phyloP scores from a whole-genome alignment of 2,113 vertebrate genomes.

The Chiloscyllium plagiosum region DNA sequence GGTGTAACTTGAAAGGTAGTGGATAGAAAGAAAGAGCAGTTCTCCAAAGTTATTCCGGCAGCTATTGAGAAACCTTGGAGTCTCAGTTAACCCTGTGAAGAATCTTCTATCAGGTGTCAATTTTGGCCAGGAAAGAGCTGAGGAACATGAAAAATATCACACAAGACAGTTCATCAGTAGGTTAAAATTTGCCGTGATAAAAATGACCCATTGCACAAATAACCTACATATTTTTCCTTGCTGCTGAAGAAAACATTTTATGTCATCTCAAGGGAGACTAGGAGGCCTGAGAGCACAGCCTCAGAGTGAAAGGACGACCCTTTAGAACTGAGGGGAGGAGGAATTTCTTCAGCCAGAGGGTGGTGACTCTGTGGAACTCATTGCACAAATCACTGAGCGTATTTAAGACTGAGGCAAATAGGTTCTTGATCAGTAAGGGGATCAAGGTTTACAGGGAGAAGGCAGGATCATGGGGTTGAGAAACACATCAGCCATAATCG shows the following conservation, averaged over 20 bases:
- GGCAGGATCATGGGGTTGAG: too few relatives aligned
- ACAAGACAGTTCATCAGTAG: neutral
- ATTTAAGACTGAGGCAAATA: too few relatives aligned
- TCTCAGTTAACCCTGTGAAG: neutral
- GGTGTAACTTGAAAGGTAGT: neutral
- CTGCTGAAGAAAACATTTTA: neutral
- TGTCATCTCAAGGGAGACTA: neutral
- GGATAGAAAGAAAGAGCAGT: neutral
- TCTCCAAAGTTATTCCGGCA: neutral
- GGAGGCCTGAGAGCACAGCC: too few relatives aligned
- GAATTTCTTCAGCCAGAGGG: too few relatives aligned
- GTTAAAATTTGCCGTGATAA: neutral
- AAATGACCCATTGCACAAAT: neutral
- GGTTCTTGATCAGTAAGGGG: too few relatives aligned
- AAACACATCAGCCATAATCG: too few relatives aligned
- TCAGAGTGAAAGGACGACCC: too few relatives aligned
- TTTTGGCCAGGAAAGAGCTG: neutral
- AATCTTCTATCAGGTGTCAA: neutral
- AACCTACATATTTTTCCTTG: neutral
- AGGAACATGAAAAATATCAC: neutral
- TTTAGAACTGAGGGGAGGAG: too few relatives aligned
- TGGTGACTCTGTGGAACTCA: too few relatives aligned
- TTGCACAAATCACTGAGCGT: too few relatives aligned
- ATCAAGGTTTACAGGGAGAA: too few relatives aligned
- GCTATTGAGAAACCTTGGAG: neutral